These are phyloP conservation scores for Lochmaea capreae DNA, from an alignment of 2,888 invertebrate genomes.

Conservation along the genomic window DNA sequence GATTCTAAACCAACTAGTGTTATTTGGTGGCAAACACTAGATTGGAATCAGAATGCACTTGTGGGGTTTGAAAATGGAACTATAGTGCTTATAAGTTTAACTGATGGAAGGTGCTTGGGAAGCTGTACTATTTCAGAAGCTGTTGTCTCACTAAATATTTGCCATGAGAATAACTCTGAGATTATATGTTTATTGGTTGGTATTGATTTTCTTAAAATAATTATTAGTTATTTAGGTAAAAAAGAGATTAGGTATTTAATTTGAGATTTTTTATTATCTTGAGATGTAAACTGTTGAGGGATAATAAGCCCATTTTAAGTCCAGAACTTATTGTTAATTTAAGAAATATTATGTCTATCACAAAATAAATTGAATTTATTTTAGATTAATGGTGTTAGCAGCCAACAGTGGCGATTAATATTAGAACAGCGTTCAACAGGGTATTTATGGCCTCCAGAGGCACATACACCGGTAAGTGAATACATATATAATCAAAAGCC, in stretches of 20 bases:
- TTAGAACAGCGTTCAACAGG: slow-evolving; percentile 82
- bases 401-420: slow-evolving; percentile 85
- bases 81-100: slow-evolving; percentile 75
- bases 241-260: no score
- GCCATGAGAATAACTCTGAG: slow-evolving; percentile 78
- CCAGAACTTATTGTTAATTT: no score
- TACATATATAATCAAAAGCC: not conserved
- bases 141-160: slow-evolving; percentile 74
- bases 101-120: slow-evolving; percentile 76
- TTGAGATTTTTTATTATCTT: no score
- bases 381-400: slow-evolving; percentile 66
- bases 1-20: slow-evolving; percentile 71
- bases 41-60: slow-evolving; percentile 77
- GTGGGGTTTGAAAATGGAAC: slow-evolving; percentile 76
- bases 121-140: slow-evolving; percentile 74
- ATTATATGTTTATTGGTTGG: slow-evolving; percentile 74
- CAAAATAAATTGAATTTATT: slow-evolving; percentile 27
- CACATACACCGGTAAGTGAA: slow-evolving; percentile 52
- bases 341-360: no score
- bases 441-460: slow-evolving; percentile 75
- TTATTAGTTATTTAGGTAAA: no score
- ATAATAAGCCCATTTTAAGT: no score
- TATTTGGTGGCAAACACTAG: slow-evolving; percentile 83
- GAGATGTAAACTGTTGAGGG: no score
- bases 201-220: slow-evolving; percentile 25